A percentile compares a stretch with the other conserved stretches of the same genome.
Evolutionary conservation across 2,113 vertebrate genomes (phyloP).

Genomic region (Lasiurus cinereus): DNA sequence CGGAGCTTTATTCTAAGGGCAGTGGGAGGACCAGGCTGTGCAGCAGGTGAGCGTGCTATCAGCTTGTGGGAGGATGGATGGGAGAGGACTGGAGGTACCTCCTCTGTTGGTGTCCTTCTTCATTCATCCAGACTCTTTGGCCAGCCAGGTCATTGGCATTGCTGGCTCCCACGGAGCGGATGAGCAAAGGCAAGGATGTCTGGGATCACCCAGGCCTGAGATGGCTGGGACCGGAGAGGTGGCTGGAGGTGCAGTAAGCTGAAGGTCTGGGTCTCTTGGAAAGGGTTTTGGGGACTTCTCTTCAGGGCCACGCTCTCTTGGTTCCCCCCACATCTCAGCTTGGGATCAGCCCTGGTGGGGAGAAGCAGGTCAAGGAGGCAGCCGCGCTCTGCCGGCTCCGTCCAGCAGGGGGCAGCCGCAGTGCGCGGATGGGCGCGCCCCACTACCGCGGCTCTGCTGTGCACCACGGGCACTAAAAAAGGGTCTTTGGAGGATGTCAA

Average conservation of each 20-base stretch:
- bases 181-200: background rate
- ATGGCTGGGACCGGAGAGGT: background rate
- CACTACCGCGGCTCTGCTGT: fast-evolving
- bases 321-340: background rate
- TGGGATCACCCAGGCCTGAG: background rate
- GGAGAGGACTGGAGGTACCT: background rate
- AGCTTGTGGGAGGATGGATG: background rate
- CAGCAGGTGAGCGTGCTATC: background rate
- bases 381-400: background rate
- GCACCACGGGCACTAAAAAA: fast-evolving
- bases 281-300: background rate
- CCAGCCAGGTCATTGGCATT: background rate
- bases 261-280: background rate
- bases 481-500: background rate
- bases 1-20: background rate
- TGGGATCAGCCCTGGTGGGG: background rate
- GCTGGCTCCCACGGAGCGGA: background rate
- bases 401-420: slow-evolving; percentile 82
- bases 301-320: background rate
- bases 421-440: background rate
- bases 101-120: background rate
- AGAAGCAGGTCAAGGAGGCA: fast-evolving
- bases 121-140: background rate
- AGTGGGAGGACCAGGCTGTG: background rate
- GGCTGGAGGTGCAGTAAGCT: background rate